Base-by-base conservation (phyloP, 2,797 vertebrate genomes). In the Gymnodraco acuticeps region DNA sequence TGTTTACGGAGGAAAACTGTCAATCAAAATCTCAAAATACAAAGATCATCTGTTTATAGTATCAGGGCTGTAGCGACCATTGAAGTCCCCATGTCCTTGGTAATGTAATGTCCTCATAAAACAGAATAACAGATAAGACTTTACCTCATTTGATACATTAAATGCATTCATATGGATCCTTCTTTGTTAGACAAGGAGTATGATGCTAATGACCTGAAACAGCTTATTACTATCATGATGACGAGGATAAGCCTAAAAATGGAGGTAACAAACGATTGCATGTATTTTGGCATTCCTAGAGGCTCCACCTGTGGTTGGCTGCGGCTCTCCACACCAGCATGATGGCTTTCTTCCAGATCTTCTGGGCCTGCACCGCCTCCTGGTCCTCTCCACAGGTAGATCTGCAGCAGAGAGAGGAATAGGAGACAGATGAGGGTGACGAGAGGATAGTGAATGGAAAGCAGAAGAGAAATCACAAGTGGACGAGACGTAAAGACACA, bases 301-400 rank as follows among this genome's bases (percentile, higher is more conserved):
- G 31, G 48, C 90, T 92, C 50, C 77, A 97, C 98, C 98, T 98
- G 94, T 99, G 98, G 95, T 99, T 99, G 84, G 98, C 98, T 74
- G 98, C 98, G 48, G 98, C 98, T 92, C 98, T 96, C 98, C 98
- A 99, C 79, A 99, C 98, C 81, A 99, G 92, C 98, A 99, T 99
- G 59, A 99, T 99, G 73, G 98, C 97, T 90, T 99, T 99, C 91
- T 99, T 99, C 98, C 98, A 99, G 88, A 99, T 99, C 93, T 99
- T 99, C 89, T 99, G 98, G 58, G 98, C 98, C 89, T 99, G 98
- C 76, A 99, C 96, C 0, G 98, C 97, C 90, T 99, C 98, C 92
- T 99, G 98, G 91, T 99, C 98, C 87, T 99, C 98, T 72, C 98
- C 99, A 82, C 97, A 99, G 59, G 98, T 97, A 11, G 98, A 99